Conservation (phyloP, 1,140 invertebrate genomes). For the Linepithema humile region DNA sequence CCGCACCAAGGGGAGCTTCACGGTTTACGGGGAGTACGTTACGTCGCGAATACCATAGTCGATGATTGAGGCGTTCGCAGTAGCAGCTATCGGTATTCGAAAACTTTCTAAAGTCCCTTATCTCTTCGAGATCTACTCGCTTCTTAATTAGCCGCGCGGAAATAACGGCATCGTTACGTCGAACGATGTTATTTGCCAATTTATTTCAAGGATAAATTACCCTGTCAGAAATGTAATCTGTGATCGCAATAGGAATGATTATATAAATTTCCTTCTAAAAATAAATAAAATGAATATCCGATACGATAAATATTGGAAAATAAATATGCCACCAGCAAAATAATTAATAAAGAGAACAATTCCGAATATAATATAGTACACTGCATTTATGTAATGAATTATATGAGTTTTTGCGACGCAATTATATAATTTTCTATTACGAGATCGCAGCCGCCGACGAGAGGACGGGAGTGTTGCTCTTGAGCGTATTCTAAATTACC, state of each 20-base stretch:
- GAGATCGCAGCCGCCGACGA: neutral
- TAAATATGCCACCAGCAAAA: neutral
- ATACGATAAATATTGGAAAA: neutral
- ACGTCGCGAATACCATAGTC: neutral
- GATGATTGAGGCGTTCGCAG: constrained; percentile 17
- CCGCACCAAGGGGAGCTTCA: constrained; percentile 23
- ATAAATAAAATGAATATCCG: neutral
- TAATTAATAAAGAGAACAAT: neutral
- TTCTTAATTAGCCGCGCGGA: neutral
- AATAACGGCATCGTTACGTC: too few relatives aligned
- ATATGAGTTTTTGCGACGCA: neutral
- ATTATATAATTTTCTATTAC: neutral
- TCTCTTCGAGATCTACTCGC: neutral
- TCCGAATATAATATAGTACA: neutral
- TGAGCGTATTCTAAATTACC: constrained; percentile 35
- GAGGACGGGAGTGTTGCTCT: constrained; percentile 3
- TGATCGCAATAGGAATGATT: too few relatives aligned
- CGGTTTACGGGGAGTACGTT: neutral
- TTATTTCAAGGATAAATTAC: neutral
- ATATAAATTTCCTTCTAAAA: too few relatives aligned
- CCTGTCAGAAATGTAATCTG: too few relatives aligned
- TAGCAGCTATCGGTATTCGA: constrained; percentile 2
- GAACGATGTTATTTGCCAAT: neutral
- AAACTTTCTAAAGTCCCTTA: neutral
- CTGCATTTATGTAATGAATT: neutral